phyloP scores from a whole-genome alignment of 2,888 invertebrate genomes.

The Limnephilus auricula region DNA sequence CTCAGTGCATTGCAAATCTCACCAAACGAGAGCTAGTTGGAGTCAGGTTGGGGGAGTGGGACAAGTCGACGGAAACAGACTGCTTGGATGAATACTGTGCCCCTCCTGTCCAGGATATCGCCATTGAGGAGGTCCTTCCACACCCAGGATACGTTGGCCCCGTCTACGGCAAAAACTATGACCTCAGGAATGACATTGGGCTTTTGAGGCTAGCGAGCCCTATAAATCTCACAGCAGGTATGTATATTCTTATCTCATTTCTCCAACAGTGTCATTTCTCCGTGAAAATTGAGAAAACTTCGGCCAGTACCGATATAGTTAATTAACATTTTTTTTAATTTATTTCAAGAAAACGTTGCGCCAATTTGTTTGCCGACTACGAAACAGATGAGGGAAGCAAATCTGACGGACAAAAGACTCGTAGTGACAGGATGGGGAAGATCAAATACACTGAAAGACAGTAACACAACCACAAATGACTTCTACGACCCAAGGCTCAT shows the following conservation, averaged over 20 bases:
- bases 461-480: constrained; percentile 69
- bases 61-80: constrained; percentile 72
- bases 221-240: constrained; percentile 68
- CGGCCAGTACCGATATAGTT: background rate
- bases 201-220: constrained; percentile 76
- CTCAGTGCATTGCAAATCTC: constrained; percentile 44
- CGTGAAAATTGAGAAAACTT: no score
- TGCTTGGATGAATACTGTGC: constrained; percentile 75
- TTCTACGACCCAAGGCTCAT: constrained; percentile 68
- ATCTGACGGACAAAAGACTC: constrained; percentile 69
- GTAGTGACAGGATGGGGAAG: constrained; percentile 79
- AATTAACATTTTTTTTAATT: background rate
- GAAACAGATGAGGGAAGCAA: constrained; percentile 67
- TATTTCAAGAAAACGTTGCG: constrained; percentile 72
- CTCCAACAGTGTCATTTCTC: no score
- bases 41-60: constrained; percentile 82
- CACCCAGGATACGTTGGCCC: constrained; percentile 78
- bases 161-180: constrained; percentile 68
- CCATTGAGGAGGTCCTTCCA: constrained; percentile 72
- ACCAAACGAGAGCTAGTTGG: constrained; percentile 70
- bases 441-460: constrained; percentile 68
- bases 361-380: constrained; percentile 77
- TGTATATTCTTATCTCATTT: background rate
- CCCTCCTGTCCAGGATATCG: constrained; percentile 74
- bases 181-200: constrained; percentile 78